Evolutionary conservation across 1,140 invertebrate genomes (phyloP).

Genomic region (Leptestheria dahalacensis): DNA sequence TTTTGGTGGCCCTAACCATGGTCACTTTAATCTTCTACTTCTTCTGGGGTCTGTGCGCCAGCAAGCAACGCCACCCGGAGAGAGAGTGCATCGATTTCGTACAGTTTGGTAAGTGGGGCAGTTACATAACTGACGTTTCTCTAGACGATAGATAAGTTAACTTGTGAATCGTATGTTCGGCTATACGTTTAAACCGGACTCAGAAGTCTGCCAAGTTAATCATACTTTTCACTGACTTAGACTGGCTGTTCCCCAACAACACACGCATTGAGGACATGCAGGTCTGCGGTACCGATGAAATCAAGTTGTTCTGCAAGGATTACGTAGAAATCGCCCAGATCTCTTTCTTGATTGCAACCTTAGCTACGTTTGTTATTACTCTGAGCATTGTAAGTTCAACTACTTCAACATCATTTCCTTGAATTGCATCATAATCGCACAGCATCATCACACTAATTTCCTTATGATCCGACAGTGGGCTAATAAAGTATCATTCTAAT

Average conservation of each 20-base stretch:
- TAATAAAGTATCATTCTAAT: background rate
- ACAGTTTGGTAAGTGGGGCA: conserved; percentile 56
- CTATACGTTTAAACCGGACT: no score
- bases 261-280: conserved; percentile 62
- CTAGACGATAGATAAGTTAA: no score
- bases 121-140: no score
- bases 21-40: conserved; percentile 68
- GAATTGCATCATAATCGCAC: no score
- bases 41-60: conserved; percentile 68
- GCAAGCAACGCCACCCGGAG: conserved; percentile 42
- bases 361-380: conserved; percentile 64
- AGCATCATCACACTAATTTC: no score
- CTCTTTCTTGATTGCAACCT: conserved; percentile 74
- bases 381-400: conserved; percentile 43
- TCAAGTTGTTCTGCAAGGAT: conserved; percentile 81
- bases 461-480: no score
- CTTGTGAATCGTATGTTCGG: background rate
- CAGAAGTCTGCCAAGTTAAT: no score
- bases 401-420: no score
- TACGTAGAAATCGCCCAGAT: conserved; percentile 78
- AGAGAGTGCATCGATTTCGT: conserved; percentile 69
- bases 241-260: conserved; percentile 66
- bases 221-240: no score
- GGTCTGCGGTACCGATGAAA: conserved; percentile 58
- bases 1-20: conserved; percentile 63